Evolutionary conservation across 1,140 invertebrate genomes (phyloP).

Genomic region (Drosophila pseudoananassae): DNA sequence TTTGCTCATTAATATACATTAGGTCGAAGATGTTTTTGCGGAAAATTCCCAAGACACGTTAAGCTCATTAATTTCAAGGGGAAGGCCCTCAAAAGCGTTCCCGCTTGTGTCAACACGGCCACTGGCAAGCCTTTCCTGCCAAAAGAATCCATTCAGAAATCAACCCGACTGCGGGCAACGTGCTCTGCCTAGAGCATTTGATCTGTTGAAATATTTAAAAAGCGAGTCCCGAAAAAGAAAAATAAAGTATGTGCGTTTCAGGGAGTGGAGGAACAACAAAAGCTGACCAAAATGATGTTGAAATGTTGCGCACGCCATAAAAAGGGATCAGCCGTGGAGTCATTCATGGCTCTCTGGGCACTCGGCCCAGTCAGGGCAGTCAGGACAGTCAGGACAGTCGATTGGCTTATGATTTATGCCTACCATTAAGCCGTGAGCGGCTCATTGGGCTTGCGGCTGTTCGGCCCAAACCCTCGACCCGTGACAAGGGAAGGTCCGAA

Average conservation of each 20-base stretch:
- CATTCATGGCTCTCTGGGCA: constrained; percentile 42
- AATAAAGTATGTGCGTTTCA: constrained; percentile 7
- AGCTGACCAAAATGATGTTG: constrained; percentile 37
- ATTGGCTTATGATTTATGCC: constrained; percentile 79
- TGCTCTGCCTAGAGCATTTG: constrained; percentile 56
- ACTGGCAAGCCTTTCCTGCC: constrained; percentile 25
- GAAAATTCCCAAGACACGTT: constrained; percentile 21
- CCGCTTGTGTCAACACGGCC: constrained; percentile 14
- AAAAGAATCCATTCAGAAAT: background rate
- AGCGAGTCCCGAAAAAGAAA: constrained; percentile 19
- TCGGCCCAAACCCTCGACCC: constrained; percentile 5
- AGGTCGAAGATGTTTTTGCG: constrained; percentile 4
- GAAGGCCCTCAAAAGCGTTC: constrained; percentile 3
- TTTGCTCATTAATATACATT: constrained; percentile 47
- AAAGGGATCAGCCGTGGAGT: constrained; percentile 71
- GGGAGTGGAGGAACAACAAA: constrained; percentile 3
- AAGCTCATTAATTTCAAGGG: constrained; percentile 44
- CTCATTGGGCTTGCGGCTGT: constrained; percentile 50
- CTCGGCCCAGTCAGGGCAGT: constrained; percentile 29
- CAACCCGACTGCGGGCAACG: constrained; percentile 33
- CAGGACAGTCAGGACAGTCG: constrained; percentile 46
- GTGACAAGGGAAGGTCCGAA: constrained; percentile 7
- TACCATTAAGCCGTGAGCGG: constrained; percentile 62
- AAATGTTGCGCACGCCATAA: constrained; percentile 73
- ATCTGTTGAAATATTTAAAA: constrained; percentile 65